Conservation (phyloP, 2,113 vertebrate genomes). For the Python bivittatus region DNA sequence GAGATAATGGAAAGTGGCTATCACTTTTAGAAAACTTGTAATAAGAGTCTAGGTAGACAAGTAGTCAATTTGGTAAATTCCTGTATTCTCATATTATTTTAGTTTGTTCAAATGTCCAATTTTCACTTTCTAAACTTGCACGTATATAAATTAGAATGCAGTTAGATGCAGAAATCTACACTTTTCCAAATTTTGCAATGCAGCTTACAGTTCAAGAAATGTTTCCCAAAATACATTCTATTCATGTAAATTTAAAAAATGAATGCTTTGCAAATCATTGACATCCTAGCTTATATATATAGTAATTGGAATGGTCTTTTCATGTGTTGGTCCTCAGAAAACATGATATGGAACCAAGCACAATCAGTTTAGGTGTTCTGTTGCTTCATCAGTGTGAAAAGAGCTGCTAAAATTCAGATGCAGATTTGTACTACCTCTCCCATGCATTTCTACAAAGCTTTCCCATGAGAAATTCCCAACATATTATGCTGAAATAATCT, state of each 20-base stretch:
- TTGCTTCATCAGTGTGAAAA: not conserved
- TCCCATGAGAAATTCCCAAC: constrained; percentile 10
- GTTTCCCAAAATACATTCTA: not conserved
- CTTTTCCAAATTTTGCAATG: not conserved
- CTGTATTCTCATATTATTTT: not conserved
- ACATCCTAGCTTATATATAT: not conserved
- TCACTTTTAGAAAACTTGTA: not conserved
- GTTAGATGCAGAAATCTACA: not conserved
- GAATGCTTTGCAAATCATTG: not conserved
- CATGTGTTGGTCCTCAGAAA: not conserved
- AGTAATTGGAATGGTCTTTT: not conserved
- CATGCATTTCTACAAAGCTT: not conserved
- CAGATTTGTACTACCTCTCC: not conserved
- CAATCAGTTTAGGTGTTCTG: not conserved
- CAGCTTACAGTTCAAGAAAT: not conserved
- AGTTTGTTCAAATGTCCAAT: not conserved
- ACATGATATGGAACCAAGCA: not conserved
- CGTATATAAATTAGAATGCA: not conserved
- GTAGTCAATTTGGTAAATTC: not conserved
- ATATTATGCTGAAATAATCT: not conserved
- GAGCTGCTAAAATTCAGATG: not conserved
- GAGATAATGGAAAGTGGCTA: not conserved
- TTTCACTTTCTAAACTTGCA: not conserved
- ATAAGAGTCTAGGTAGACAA: not conserved
- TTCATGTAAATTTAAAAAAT: not conserved